Evolutionary conservation across 2,797 vertebrate genomes (phyloP), one percentile per base, ranked within the genome.

Genomic region (Rhabdomys pumilio): DNA sequence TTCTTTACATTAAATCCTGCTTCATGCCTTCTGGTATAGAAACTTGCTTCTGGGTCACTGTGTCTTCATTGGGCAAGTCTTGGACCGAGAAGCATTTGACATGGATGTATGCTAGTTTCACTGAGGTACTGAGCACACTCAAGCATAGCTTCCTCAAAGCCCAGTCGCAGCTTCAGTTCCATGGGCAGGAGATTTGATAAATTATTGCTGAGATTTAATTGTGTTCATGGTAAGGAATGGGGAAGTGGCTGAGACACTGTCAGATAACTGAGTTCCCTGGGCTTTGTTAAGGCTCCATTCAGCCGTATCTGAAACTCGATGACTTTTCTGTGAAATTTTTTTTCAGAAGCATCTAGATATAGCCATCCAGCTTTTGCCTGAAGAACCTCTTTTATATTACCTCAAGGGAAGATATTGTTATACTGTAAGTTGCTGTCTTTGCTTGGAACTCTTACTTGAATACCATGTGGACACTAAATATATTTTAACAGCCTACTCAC

Each of bases 361-460:
- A 99, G 99, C 99, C 97, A 99, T 99, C 80, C 98, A 99, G 97
- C 98, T 99, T 98, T 99, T 99, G 89, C 99, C 99, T 14, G 98
- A 99, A 92, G 99, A 99, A 98, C 99, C 99, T 4, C 95, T 99
- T 97, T 99, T 99, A 72, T 99, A 99, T 98, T 99, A 99, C 98
- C 99, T 99, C 90, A 98, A 99, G 98, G 99, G 99, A 98, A 99
- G 99, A 98, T 99, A 99, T 99, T 99, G 99, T 98, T 99, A 99
- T 82, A 98, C 99, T 96, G 99, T 99, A 99, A 98, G 99, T 99
- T 95, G 89, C 14, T 93, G 76, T 84, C 81, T 93, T 90, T 94
- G 86, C 93, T 82, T 94, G 31, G 94, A 89, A 92, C 69, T 76
- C 53, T 90, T 72, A 72, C 67, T 72, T 92, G n/a, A 92, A 41